Evolutionary conservation across 2,113 vertebrate genomes (phyloP).

Genomic region (Myiopsitta monachus): DNA sequence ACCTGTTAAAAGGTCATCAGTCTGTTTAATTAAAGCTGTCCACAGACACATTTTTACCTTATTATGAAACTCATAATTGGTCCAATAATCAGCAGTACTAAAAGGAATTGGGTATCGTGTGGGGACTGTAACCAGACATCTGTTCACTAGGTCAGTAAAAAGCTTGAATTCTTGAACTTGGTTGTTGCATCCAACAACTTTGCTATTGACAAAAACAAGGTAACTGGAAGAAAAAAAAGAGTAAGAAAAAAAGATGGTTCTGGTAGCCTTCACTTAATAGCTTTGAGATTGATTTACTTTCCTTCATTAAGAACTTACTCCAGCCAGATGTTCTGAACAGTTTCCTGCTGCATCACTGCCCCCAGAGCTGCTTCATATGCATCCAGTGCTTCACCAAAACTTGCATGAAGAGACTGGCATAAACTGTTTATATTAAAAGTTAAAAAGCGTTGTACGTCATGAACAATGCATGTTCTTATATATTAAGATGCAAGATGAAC

Average conservation of each 20-base stretch:
- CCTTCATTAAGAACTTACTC: slow-evolving; percentile 84
- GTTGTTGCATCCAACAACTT: slow-evolving; percentile 74
- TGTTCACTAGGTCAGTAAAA: slow-evolving; percentile 90
- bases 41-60: slow-evolving; percentile 79
- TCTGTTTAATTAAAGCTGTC: neutral
- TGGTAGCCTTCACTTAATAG: neutral
- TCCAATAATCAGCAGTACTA: slow-evolving; percentile 93
- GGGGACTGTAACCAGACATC: slow-evolving; percentile 92
- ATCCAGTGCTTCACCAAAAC: slow-evolving; percentile 79
- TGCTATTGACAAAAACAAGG: slow-evolving; percentile 87
- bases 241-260: neutral
- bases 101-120: slow-evolving; percentile 87
- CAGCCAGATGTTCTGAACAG: slow-evolving; percentile 90
- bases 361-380: slow-evolving; percentile 92
- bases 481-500: neutral
- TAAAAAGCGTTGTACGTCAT: neutral
- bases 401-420: slow-evolving; percentile 86
- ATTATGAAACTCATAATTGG: slow-evolving; percentile 95
- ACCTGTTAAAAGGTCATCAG: neutral
- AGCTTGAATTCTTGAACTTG: slow-evolving; percentile 79
- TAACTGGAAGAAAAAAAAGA: slow-evolving; percentile 80
- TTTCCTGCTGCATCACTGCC: slow-evolving; percentile 80
- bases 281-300: neutral
- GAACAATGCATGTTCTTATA: neutral
- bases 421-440: slow-evolving; percentile 78